Evolutionary conservation across 2,113 vertebrate genomes (phyloP).

Genomic region (Cryptomyrus ogoouensis): DNA sequence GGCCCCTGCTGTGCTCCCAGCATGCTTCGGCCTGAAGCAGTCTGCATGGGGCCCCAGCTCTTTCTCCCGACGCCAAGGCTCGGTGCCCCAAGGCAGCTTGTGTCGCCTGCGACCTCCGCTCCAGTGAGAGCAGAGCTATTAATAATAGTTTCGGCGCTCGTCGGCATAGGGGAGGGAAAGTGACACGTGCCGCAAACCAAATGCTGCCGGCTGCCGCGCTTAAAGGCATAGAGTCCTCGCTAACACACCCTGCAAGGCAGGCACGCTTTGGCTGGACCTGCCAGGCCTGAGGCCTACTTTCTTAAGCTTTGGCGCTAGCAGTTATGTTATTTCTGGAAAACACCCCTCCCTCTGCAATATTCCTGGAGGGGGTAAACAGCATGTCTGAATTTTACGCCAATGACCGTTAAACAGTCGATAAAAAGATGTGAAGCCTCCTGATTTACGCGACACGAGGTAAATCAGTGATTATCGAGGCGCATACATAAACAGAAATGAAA

Average conservation of each 20-base stretch:
- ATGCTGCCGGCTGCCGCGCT: constrained; percentile 18
- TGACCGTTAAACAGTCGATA: background rate
- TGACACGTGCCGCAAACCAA: constrained; percentile 46
- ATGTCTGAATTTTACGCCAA: background rate
- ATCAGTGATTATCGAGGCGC: background rate
- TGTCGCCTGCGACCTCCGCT: constrained; percentile 61
- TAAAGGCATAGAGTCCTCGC: constrained; percentile 20
- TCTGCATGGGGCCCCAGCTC: background rate
- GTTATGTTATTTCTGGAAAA: constrained; percentile 13
- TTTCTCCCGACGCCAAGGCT: constrained; percentile 43
- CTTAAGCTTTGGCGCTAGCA: background rate
- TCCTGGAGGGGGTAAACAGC: background rate
- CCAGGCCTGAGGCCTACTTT: background rate
- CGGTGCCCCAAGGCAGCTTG: constrained; percentile 76
- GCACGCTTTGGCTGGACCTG: background rate
- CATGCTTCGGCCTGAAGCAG: background rate
- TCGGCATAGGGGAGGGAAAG: background rate
- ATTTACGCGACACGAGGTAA: background rate
- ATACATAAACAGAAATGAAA: background rate
- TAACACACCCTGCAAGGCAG: background rate
- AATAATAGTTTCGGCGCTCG: constrained; percentile 52
- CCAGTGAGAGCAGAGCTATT: constrained; percentile 52
- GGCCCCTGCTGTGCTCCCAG: background rate
- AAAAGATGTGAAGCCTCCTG: background rate
- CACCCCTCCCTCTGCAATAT: background rate